phyloP scores from a whole-genome alignment of 2,113 vertebrate species.

The Lepisosteus oculatus region DNA sequence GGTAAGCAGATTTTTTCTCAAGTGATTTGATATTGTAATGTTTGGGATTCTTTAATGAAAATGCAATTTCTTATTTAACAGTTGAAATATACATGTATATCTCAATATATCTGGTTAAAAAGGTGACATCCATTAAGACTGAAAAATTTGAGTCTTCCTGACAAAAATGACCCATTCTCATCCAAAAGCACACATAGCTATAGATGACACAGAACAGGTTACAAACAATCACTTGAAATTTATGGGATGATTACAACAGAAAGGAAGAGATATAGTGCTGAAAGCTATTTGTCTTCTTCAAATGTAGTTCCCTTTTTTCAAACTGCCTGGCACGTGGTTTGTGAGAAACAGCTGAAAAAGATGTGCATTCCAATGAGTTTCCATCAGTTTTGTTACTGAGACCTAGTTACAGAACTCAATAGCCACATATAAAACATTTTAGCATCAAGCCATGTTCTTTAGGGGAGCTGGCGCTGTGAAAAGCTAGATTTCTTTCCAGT shows the following conservation, averaged over 20 bases:
- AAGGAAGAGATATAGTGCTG: slow-evolving; percentile 16
- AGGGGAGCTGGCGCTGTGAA: slow-evolving; percentile 2
- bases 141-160: slow-evolving; percentile 7
- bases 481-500: neutral
- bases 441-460: neutral
- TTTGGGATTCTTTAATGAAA: slow-evolving; percentile 27
- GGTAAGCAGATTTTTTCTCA: slow-evolving; percentile 33
- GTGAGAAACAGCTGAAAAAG: neutral
- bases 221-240: slow-evolving; percentile 25
- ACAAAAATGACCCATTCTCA: slow-evolving; percentile 21
- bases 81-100: slow-evolving; percentile 13
- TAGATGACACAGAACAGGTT: slow-evolving; percentile 12
- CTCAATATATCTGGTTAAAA: slow-evolving; percentile 34
- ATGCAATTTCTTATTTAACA: slow-evolving; percentile 19
- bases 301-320: no score
- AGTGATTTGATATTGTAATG: slow-evolving; percentile 32
- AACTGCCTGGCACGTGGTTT: neutral
- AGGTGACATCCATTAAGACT: slow-evolving; percentile 27
- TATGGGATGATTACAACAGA: slow-evolving; percentile 7
- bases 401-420: neutral
- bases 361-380: neutral
- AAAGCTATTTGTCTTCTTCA: neutral
- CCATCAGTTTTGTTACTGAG: neutral
- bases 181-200: slow-evolving; percentile 28
- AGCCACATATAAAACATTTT: neutral